Evolutionary conservation across 2,888 invertebrate species (phyloP), one percentile per base, ranked within the genome.

Genomic region (Stenoptilia bipunctidactyla): DNA sequence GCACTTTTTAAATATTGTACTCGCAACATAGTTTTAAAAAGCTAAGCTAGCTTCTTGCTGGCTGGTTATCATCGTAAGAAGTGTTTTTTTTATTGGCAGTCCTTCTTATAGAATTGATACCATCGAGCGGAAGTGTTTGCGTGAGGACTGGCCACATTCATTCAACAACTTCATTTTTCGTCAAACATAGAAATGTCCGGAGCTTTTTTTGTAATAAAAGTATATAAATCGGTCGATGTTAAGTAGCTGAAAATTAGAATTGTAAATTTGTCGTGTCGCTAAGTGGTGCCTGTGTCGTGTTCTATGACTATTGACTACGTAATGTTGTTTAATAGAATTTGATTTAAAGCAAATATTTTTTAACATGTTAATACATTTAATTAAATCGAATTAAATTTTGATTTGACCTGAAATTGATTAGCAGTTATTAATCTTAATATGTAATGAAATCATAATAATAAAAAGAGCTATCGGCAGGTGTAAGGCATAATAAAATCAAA

Each of bases 141-240:
- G 75, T 77, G 76, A 57, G 53, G 52, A 52, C 12, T 50, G 52
- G 60, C 60, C 56, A 55, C 46, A 45, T 45, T 51, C 58, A 59
- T 58, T 58, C 66, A 71, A 77, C 75, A 72, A 75, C 76, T 76
- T 69, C 70, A 77, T 77, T 70, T 66, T 72, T 71, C 61, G 61
- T 64, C 64, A 62, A 65, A 64, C 59, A 56, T 55, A 59, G 65
- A 61, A 62, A 61, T 61, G 58, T 57, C 56, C 30, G 30, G 6
- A n/a, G 4, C n/a, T 30, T 12, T 20, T 20, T 20, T 12, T 55
- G 51, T 51, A 53, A 55, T 48, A 48, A 45, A 54, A 60, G 57
- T 59, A 65, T 61, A 67, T 68, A 69, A 68, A 62, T 63, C 56
- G 54, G 54, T 51, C 46, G 46, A 49, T 10, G 30, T 30, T 30